Conservation (phyloP, 2,888 invertebrate species). For the Trachelus iudaicus region DNA sequence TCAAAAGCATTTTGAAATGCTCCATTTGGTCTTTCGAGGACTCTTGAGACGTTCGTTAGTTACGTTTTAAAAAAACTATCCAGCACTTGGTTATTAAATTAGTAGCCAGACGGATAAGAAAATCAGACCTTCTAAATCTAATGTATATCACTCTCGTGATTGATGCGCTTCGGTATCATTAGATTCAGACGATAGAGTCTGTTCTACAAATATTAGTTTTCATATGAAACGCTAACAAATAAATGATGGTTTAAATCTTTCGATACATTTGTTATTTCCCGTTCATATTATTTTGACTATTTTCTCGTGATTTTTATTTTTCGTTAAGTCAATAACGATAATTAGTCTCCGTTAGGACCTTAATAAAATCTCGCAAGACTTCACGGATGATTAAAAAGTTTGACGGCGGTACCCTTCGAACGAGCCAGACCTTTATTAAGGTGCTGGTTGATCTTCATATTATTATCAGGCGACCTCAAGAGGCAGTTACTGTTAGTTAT, state of each 20-base stretch:
- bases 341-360: not conserved
- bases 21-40: not conserved
- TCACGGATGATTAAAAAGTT: conserved; percentile 7
- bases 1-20: not conserved
- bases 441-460: not conserved
- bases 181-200: no score
- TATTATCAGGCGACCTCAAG: conserved; percentile 2
- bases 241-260: not conserved
- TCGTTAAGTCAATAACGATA: not conserved
- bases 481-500: conserved; percentile 8
- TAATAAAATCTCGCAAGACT: not conserved
- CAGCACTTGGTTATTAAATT: not conserved
- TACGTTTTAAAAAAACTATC: not conserved
- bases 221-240: not conserved
- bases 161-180: not conserved
- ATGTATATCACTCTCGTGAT: not conserved
- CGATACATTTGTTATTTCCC: not conserved
- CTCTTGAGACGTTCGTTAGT: not conserved
- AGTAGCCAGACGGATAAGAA: not conserved
- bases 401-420: not conserved
- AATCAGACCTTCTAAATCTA: not conserved
- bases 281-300: not conserved
- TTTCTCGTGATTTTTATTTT: not conserved
- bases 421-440: not conserved
- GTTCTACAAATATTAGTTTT: not conserved